Evolutionary conservation across 2,797 vertebrate species (phyloP), one percentile per base, ranked within the genome.

Genomic region (Eulemur coronatus): DNA sequence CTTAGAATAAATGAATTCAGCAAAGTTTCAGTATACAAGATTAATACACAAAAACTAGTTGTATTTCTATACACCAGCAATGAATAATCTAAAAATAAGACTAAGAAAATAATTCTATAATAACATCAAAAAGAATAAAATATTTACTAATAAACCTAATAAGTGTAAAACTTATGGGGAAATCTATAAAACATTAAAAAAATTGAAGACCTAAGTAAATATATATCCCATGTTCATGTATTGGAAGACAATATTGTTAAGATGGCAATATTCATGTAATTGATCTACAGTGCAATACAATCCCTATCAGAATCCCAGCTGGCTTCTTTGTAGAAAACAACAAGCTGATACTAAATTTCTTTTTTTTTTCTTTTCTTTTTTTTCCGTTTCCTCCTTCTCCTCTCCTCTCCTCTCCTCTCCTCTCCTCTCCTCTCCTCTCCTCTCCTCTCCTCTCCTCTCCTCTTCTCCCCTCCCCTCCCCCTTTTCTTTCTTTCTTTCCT

Each of bases 281-380:
- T 41, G 46, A n/a, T 38, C 26, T 69, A 43, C 20, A 65, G 69
- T 2, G 15, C 18, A 81, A 9, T 28, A 28, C 41, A 33, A 26
- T 65, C 48, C 24, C 46, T 55, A 5, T 61, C 24, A 38, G 67
- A 67, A 82, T 86, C 43, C 69, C 48, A 70, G 50, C 18, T 87
- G 59, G 52, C 61, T 76, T 50, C 41, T 75, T 82, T 69, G 52
- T 55, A 76, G 92, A 87, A 81, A 52, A 24, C 24, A 61, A 67
- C 10, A 28, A 48, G 38, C 59, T 43, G 46, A 65, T 57, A 22
- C 11, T n/a, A 13, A 85, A 80, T 65, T 48, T 84, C 52, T 67
- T n/a, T 35, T n/a, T n/a, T 63, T 43, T 43, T 43, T 61, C 28
- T 61, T 61, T 61, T 61, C 28, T 57, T 63, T 30, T 28, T 61